These are phyloP conservation scores for Drosophila serrata DNA, from an alignment of 1,140 invertebrate species.

Conservation along the genomic window DNA sequence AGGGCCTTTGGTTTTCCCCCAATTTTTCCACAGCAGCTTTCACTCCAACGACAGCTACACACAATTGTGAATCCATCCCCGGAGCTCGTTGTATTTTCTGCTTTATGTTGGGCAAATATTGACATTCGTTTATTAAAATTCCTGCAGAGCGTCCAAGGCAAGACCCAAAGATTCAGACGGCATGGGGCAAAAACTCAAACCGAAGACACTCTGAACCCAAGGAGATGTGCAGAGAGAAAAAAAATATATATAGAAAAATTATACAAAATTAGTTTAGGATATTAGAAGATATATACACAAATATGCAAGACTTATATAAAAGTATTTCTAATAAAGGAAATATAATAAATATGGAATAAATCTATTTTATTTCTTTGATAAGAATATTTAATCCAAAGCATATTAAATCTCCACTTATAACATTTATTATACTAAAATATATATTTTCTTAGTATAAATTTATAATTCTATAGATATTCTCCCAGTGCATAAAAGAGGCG, in stretches of 20 bases:
- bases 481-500: constrained; percentile 3
- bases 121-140: constrained; percentile 85
- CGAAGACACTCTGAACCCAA: constrained; percentile 39
- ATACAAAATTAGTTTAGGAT: not conserved
- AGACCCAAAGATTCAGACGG: constrained; percentile 44
- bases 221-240: constrained; percentile 12
- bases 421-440: not conserved
- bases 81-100: constrained; percentile 75
- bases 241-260: not conserved
- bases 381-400: not conserved
- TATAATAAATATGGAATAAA: not conserved
- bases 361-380: not conserved
- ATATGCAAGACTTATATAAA: not conserved
- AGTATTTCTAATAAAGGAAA: not conserved
- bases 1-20: not conserved
- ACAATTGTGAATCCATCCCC: constrained; percentile 35
- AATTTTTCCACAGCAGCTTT: constrained; percentile 9
- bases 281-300: not conserved
- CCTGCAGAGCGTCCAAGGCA: constrained; percentile 65
- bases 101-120: constrained; percentile 84
- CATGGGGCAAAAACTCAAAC: constrained; percentile 27
- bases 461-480: not conserved
- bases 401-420: not conserved
- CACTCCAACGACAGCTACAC: constrained; percentile 11
- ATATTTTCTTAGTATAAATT: not conserved